phyloP scores from a whole-genome alignment of 2,888 invertebrate genomes.

The Enchytraeus crypticus region DNA sequence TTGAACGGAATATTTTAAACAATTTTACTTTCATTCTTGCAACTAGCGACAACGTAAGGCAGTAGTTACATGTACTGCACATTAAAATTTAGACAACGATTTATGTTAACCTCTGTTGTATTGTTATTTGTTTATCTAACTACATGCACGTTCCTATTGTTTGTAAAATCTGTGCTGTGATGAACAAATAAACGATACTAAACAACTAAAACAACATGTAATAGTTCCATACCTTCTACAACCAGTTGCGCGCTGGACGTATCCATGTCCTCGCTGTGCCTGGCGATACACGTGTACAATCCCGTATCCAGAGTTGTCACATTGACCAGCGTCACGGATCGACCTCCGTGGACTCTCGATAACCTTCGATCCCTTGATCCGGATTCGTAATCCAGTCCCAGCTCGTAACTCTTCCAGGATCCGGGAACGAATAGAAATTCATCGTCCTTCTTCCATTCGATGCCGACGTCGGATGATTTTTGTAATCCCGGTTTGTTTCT shows the following conservation, averaged over 20 bases:
- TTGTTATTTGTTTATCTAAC: too few relatives aligned
- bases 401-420: not conserved
- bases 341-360: slow-evolving; percentile 1
- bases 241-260: slow-evolving; percentile 19
- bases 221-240: slow-evolving; percentile 23
- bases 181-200: too few relatives aligned
- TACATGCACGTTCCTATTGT: too few relatives aligned
- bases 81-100: too few relatives aligned
- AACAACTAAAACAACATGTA: too few relatives aligned
- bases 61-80: too few relatives aligned
- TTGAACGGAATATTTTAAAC: too few relatives aligned
- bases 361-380: slow-evolving; percentile 6
- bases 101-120: too few relatives aligned
- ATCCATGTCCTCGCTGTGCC: slow-evolving; percentile 7
- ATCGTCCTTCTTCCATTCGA: slow-evolving; percentile 18
- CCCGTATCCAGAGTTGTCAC: slow-evolving; percentile 35
- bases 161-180: too few relatives aligned
- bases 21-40: too few relatives aligned
- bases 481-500: too few relatives aligned
- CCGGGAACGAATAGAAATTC: not conserved
- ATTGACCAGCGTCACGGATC: slow-evolving; percentile 33
- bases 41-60: too few relatives aligned
- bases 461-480: not conserved
- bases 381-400: not conserved
- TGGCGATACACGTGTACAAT: slow-evolving; percentile 33